Base-by-base conservation (phyloP, 64 coral and sea anemone species). In the Astreopora myriophthalma region DNA sequence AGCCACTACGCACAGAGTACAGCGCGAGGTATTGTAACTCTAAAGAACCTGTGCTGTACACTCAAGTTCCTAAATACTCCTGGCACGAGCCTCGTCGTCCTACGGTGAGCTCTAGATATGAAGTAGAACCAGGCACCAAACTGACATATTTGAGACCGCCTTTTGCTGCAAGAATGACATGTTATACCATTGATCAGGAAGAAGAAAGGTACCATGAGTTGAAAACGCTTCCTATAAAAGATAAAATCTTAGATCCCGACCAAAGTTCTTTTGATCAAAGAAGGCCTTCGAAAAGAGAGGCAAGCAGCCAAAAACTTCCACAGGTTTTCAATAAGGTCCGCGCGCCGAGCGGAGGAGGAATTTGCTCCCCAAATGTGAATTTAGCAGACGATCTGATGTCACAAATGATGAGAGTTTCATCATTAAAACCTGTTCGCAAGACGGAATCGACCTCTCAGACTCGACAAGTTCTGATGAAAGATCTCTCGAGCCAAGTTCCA, bases 1-100 rank as follows among this genome's bases (percentile, higher is more conserved):
- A 80, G 1, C 75, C 75, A 71, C 89, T 94, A 63, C 75, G 72
- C n/a, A 94, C 92, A 10, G 92, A 94, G 33, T 94, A 94, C 75
- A 89, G 25, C 24, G 80, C 75, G 27, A 94, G 72, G 36, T 94
- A 82, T 46, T 94, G 75, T 20, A 71, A 58, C 30, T 57, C 78
- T 22, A 17, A 20, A 8, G 79, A 79, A 63, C 86, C 66, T 71
- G 48, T 74, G 26, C 13, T 89, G 31, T 73, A 63, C 75, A 62
- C 74, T 81, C 76, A 89, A 73, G 75, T 94, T 20, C 86, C 85
- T 2, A 83, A 74, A 74, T 48, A 94, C 33, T 39, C 75, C 3
- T 94, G 85, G 85, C 14, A 60, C 1, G 86, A 82, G 33, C 92
- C 92, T 30, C 76, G 86, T 11, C 32, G 76, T 13, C 92, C 92